A percentile compares a stretch with the other conserved stretches of the same genome.
phyloP scores from a whole-genome alignment of 2,113 vertebrate species.

The Apus apus region DNA sequence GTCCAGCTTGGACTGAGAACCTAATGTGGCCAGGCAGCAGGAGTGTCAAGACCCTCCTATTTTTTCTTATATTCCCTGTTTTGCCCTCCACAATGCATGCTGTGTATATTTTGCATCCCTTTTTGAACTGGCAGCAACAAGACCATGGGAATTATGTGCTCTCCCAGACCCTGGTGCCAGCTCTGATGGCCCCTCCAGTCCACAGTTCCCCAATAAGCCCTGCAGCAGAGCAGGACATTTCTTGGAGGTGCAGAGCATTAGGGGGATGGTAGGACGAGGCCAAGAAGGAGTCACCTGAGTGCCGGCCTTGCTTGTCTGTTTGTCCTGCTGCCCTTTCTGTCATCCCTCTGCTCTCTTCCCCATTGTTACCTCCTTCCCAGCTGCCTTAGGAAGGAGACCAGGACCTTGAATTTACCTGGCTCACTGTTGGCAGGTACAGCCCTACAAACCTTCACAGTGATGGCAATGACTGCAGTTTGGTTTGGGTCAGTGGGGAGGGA shows the following conservation, averaged over 20 bases:
- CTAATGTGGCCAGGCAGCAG: accelerated
- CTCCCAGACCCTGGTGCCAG: accelerated
- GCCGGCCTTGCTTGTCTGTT: accelerated
- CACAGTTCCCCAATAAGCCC: neutral
- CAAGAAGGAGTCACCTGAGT: neutral
- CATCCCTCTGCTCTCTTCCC: neutral
- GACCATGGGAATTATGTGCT: neutral
- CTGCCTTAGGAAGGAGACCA: neutral
- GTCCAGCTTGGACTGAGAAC: neutral
- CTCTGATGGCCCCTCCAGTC: neutral
- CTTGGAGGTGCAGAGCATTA: neutral
- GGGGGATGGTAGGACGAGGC: neutral
- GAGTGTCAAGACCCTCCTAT: neutral
- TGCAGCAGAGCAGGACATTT: neutral
- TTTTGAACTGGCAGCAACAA: neutral
- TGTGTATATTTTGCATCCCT: neutral
- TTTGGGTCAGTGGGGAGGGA: neutral
- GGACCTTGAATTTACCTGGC: neutral
- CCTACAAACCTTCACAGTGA: neutral
- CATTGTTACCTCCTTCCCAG: neutral
- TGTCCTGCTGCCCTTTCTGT: neutral
- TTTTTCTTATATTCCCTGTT: neutral
- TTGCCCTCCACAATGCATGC: neutral
- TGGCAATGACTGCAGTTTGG: neutral
- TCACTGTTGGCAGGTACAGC: neutral